Evolutionary conservation across 2,888 invertebrate genomes (phyloP).

Genomic region (Dorcus hopei): DNA sequence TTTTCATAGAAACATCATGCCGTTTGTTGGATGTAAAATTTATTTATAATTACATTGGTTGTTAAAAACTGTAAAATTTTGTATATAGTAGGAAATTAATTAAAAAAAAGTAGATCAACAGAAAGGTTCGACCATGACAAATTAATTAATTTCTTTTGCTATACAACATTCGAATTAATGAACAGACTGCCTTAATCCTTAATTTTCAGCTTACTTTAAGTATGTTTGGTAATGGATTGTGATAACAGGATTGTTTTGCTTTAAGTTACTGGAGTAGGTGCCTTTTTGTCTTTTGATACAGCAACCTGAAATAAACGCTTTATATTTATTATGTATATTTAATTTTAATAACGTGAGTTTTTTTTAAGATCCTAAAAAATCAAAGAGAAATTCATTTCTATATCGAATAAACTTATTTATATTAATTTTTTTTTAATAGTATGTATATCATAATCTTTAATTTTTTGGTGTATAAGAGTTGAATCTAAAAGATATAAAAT

Average conservation of each 20-base stretch:
- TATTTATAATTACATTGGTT: not conserved
- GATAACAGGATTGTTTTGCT: slow-evolving; percentile 16
- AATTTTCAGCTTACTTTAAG: slow-evolving; percentile 6
- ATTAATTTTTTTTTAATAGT: no score
- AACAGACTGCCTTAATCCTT: not conserved
- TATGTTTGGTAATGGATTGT: slow-evolving; percentile 18
- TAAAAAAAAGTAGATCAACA: not conserved
- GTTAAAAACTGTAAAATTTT: not conserved
- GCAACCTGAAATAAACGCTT: slow-evolving; percentile 19
- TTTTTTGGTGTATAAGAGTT: no score
- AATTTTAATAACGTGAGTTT: not conserved
- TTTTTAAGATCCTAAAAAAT: no score
- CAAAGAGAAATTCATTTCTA: no score
- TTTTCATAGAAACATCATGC: no score
- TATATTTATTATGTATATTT: slow-evolving; percentile 13
- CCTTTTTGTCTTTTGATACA: slow-evolving; percentile 26
- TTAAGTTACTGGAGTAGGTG: slow-evolving; percentile 25
- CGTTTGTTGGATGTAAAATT: no score
- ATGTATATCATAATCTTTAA: no score
- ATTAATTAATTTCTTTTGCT: not conserved
- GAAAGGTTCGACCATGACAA: not conserved
- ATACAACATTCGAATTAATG: not conserved
- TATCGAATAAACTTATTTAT: no score
- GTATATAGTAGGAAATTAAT: not conserved
- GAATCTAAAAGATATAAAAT: no score